Evolutionary conservation across 2,888 invertebrate species (phyloP).

Genomic region (Brenthis hecate): DNA sequence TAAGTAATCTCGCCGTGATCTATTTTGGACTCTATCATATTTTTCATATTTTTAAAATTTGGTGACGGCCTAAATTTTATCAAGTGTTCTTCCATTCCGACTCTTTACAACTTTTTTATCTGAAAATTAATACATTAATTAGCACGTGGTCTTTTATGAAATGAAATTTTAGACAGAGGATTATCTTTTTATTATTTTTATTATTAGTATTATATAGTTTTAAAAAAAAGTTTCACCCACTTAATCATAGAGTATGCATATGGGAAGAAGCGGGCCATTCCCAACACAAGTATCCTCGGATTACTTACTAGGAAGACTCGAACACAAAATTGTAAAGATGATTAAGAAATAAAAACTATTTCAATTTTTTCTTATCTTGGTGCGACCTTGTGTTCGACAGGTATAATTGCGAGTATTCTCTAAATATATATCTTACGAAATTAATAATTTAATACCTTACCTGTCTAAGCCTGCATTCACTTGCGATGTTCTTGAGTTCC

Average conservation of each 20-base stretch:
- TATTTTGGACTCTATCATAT: slow-evolving; percentile 58
- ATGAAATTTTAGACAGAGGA: neutral
- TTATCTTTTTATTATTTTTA: no score
- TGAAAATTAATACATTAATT: slow-evolving; percentile 25
- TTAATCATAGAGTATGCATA: no score
- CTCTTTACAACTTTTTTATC: slow-evolving; percentile 41
- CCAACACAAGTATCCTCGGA: no score
- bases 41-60: slow-evolving; percentile 68
- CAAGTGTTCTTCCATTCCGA: slow-evolving; percentile 52
- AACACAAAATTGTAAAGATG: no score
- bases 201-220: no score
- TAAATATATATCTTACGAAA: neutral
- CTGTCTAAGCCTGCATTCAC: slow-evolving; percentile 48
- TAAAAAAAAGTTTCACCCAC: no score
- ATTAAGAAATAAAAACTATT: no score
- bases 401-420: neutral
- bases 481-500: slow-evolving; percentile 26
- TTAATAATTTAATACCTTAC: slow-evolving; percentile 27
- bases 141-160: neutral
- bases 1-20: slow-evolving; percentile 47
- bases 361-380: no score
- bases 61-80: slow-evolving; percentile 61
- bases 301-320: no score
- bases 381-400: slow-evolving; percentile 7
- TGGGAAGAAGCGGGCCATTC: no score